These are phyloP conservation scores for Mormyrus hasselquistii DNA, from an alignment of 2,797 vertebrate species.

Conservation along the genomic window DNA sequence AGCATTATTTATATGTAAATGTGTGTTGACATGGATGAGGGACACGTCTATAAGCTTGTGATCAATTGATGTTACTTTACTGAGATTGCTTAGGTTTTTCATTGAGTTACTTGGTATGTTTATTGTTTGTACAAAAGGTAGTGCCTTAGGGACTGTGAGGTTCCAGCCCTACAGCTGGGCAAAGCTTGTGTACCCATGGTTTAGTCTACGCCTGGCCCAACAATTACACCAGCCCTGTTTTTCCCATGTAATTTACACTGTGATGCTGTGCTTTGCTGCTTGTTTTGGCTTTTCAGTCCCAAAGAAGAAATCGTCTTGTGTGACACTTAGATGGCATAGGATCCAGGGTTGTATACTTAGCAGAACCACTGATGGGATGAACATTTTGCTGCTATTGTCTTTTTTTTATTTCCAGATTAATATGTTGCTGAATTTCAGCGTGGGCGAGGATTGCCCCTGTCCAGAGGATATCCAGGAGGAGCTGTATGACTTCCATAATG, in stretches of 20 bases:
- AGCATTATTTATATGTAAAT: not conserved
- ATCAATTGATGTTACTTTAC: slow-evolving; percentile 28
- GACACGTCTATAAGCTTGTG: slow-evolving; percentile 29
- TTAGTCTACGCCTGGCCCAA: slow-evolving; percentile 6
- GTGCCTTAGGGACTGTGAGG: slow-evolving; percentile 18
- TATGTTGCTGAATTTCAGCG: slow-evolving; percentile 92
- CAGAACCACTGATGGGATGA: not conserved
- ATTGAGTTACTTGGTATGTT: slow-evolving; percentile 15
- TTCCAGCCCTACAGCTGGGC: slow-evolving; percentile 21
- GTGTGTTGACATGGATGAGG: slow-evolving; percentile 2
- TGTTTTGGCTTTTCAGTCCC: not conserved
- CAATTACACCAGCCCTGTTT: slow-evolving; percentile 26
- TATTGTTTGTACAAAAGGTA: slow-evolving; percentile 12
- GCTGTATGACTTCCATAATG: slow-evolving; percentile 84
- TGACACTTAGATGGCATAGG: not conserved
- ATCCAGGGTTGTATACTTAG: not conserved
- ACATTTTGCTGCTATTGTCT: too few species aligned
- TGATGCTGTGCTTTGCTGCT: not conserved
- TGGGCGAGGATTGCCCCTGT: slow-evolving; percentile 90
- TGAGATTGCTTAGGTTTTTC: slow-evolving; percentile 26
- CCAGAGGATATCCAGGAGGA: slow-evolving; percentile 89
- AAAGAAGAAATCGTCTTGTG: not conserved
- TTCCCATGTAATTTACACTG: slow-evolving; percentile 31
- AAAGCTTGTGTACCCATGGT: not conserved
- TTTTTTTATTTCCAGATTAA: slow-evolving; percentile 76